Base-by-base conservation (phyloP, 2,797 vertebrate species). In the Cossypha niveicapilla region DNA sequence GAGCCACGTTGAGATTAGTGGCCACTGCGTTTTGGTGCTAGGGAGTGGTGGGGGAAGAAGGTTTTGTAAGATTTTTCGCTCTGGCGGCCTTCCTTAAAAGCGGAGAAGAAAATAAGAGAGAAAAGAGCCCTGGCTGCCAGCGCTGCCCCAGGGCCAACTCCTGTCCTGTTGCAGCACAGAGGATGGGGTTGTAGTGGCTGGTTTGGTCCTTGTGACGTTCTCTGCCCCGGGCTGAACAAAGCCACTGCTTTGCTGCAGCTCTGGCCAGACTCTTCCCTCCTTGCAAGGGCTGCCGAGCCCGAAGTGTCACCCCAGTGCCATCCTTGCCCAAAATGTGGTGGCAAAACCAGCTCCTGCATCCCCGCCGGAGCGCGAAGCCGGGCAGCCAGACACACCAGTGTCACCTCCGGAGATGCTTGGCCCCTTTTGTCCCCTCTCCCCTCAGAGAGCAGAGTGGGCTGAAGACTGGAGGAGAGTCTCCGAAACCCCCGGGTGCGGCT, bases 401-500 rank as follows among this genome's bases (percentile, higher is more conserved):
- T 35, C 93, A 83, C 90, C 92, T 87, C 74, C 0, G 22, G 81
- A 78, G 93, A 68, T 8, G 30, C 60, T 70, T 51, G 32, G 79
- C 51, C 62, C 37, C 67, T 93, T 94, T 88, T 75, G 65, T 61
- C 81, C 78, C 67, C 79, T 93, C 68, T 39, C 73, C 75, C 37
- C 34, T 51, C 21, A 3, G 63, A 53, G 73, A 90, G 65, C 50
- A 72, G 85, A 88, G 83, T 1, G 24, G 88, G 89, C 56, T 61
- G 81, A 66, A 34, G 75, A 35, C 82, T 75, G 73, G 22, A 57
- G 65, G 34, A 92, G 86, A 85, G 57, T 47, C 93, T 97, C 54
- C 78, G 75, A 93, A 94, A 44, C 47, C 83, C 91, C 81, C 11
- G 73, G 89, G 89, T 60, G 91, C 5, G 9, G 90, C 87, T 96